phyloP scores from a whole-genome alignment of 2,888 invertebrate species.

The Aphodius sticticus region DNA sequence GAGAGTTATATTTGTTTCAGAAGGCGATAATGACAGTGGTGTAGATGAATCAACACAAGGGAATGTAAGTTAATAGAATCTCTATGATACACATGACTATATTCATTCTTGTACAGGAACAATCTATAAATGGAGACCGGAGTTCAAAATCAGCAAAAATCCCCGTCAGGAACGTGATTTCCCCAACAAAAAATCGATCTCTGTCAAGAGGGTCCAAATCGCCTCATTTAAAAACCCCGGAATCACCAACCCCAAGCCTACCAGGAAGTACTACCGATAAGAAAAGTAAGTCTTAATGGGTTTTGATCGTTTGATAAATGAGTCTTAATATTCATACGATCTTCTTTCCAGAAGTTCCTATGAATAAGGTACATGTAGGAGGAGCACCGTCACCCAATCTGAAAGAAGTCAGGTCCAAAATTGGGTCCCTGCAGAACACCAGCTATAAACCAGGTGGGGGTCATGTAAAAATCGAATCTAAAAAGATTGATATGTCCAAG shows the following conservation, averaged over 20 bases:
- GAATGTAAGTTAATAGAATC: slow-evolving; percentile 67
- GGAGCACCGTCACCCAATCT: slow-evolving; percentile 91
- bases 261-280: slow-evolving; percentile 65
- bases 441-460: slow-evolving; percentile 90
- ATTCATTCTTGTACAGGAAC: slow-evolving; percentile 47
- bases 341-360: slow-evolving; percentile 75
- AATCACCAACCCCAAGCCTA: slow-evolving; percentile 64
- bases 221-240: slow-evolving; percentile 75
- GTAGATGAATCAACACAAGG: slow-evolving; percentile 84
- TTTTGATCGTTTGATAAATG: slow-evolving; percentile 20
- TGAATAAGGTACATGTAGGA: slow-evolving; percentile 94
- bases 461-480: slow-evolving; percentile 85
- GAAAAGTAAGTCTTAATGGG: slow-evolving; percentile 69
- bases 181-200: slow-evolving; percentile 58
- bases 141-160: slow-evolving; percentile 69
- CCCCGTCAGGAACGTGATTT: slow-evolving; percentile 55
- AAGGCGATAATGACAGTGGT: slow-evolving; percentile 84
- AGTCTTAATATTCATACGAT: slow-evolving; percentile 7
- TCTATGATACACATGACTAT: background rate
- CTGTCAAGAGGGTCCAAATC: slow-evolving; percentile 60
- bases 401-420: slow-evolving; percentile 91
- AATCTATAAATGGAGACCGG: slow-evolving; percentile 70
- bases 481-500: slow-evolving; percentile 85
- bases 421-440: slow-evolving; percentile 90
- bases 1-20: slow-evolving; percentile 64